Base-by-base conservation (phyloP, 2,113 vertebrate genomes). In the Oncorhynchus mykiss region DNA sequence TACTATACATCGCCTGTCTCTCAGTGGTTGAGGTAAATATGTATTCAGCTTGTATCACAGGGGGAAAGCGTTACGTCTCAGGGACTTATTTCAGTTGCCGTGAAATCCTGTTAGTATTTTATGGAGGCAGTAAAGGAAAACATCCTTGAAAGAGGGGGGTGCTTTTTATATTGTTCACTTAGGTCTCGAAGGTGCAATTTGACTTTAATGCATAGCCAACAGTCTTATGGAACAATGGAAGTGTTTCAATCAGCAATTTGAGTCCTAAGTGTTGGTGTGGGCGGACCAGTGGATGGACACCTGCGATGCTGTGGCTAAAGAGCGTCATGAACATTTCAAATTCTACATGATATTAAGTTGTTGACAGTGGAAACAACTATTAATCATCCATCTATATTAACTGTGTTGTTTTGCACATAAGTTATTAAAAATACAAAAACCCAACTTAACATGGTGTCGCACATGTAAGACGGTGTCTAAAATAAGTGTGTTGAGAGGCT, bases 161-260 rank as follows among this genome's bases (percentile, higher is more conserved):
- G 72, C 71, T 78, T 48, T 71, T 73, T 75, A 70, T 18, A 68
- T 76, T 48, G 81, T 80, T 77, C 75, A 78, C 81, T 67, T 57
- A 67, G 72, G 83, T 86, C 85, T 84, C 86, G 2, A 75, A 75
- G 83, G 81, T 74, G 80, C 76, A 49, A 80, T 85, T 78, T 84
- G 81, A 72, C 76, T 48, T 48, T 59, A 51, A 75, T 60, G 69
- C 51, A n/a, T 20, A 65, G 60, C 34, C 60, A 31, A 59, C 51
- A 12, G 70, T 59, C 24, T 31, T 72, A 20, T 31, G 51, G 11
- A 45, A 4, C 60, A 12, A 11, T 59, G 51, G 20, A n/a, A 12
- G 25, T 20, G 70, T 34, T 59, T 57, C 51, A 72, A 31, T 59
- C 24, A 31, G 25, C 49, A 20, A n/a, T 72, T 59, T 72, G 27